phyloP scores from a whole-genome alignment of 2,797 vertebrate genomes.

The Poecilia wingei region DNA sequence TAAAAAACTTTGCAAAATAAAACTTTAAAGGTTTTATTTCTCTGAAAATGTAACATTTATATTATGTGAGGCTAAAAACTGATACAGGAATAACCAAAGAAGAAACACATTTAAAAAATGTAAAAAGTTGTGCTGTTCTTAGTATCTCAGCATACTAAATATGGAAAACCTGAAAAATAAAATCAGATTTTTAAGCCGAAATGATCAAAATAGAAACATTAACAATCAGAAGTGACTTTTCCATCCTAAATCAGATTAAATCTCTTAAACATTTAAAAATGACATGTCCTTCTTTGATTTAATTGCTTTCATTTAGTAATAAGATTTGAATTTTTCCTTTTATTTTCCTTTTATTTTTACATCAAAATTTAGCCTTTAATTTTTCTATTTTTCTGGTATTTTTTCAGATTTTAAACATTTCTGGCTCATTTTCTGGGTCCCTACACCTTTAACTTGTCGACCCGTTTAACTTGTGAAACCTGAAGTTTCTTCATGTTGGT shows the following conservation, averaged over 20 bases:
- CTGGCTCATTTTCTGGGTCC: not conserved
- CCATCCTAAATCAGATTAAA: not conserved
- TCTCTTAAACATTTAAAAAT: no score
- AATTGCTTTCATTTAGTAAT: no score
- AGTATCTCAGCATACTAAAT: not conserved
- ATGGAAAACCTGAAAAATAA: not conserved
- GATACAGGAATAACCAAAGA: not conserved
- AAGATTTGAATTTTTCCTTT: no score
- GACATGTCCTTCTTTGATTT: no score
- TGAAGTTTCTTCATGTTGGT: conserved; percentile 9
- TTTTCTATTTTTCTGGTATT: no score
- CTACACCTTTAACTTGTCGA: not conserved
- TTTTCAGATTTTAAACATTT: not conserved
- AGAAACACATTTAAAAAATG: not conserved
- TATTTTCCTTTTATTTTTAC: no score
- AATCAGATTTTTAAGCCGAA: not conserved
- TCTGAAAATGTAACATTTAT: no score
- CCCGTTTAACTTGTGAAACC: not conserved
- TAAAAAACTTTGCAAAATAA: no score
- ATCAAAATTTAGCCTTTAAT: no score
- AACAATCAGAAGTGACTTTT: no score
- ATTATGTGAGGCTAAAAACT: not conserved
- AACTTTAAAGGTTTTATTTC: no score
- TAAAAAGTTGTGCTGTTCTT: no score
- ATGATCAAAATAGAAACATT: not conserved